Conservation (phyloP, 1,140 invertebrate species). For the Drosophila grimshawi region DNA sequence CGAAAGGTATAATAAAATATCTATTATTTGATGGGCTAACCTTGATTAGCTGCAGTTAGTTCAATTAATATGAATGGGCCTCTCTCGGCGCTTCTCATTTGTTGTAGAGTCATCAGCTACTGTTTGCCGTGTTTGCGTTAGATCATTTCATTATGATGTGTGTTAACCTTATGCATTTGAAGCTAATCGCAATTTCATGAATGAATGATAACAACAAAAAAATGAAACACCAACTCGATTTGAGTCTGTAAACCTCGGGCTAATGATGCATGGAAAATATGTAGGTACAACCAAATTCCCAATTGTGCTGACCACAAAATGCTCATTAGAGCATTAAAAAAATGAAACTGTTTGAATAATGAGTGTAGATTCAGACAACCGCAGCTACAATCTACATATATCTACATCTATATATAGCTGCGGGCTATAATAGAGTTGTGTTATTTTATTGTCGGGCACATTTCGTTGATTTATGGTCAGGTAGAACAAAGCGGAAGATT, state of each 20-base stretch:
- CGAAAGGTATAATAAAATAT: too few relatives aligned
- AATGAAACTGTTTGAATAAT: slow-evolving; percentile 37
- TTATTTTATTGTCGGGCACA: slow-evolving; percentile 2
- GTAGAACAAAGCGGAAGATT: slow-evolving; percentile 7
- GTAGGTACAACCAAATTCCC: not conserved
- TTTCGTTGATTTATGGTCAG: slow-evolving; percentile 36
- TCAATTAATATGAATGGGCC: not conserved
- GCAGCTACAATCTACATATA: not conserved
- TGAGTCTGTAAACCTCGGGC: not conserved
- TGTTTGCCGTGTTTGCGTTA: slow-evolving; percentile 1
- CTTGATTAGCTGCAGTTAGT: too few relatives aligned
- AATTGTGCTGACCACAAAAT: slow-evolving; percentile 41
- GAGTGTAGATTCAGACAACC: slow-evolving; percentile 2
- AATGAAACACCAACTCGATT: too few relatives aligned
- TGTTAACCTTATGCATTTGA: slow-evolving; percentile 13
- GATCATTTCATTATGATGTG: slow-evolving; percentile 22
- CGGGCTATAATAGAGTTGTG: slow-evolving; percentile 6
- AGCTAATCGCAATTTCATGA: slow-evolving; percentile 27
- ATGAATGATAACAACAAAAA: slow-evolving; percentile 30
- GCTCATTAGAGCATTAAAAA: slow-evolving; percentile 43
- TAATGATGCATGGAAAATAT: slow-evolving; percentile 52
- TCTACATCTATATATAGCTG: not conserved
- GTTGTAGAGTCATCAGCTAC: slow-evolving; percentile 32
- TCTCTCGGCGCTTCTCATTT: slow-evolving; percentile 6
- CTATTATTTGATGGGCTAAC: too few relatives aligned